Conservation (phyloP, 1,140 invertebrate genomes). For the Orussus abietinus region DNA sequence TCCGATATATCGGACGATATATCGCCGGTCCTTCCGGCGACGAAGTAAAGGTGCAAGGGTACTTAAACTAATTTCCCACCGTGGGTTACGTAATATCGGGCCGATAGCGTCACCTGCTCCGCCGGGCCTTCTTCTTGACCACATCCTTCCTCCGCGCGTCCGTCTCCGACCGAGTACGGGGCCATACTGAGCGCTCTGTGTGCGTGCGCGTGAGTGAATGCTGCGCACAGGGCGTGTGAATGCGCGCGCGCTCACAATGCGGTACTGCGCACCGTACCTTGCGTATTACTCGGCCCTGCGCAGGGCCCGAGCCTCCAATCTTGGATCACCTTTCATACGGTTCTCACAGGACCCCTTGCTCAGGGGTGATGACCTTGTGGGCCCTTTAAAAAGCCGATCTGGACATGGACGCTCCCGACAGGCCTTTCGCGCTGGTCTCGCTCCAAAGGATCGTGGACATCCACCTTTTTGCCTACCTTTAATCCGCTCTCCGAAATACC, state of each 20-base stretch:
- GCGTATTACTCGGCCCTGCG: too few species aligned
- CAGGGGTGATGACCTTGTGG: conserved; percentile 36
- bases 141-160: conserved; percentile 34
- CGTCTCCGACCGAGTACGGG: conserved; percentile 11
- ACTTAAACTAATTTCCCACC: conserved; percentile 18
- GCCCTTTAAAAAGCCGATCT: conserved; percentile 38
- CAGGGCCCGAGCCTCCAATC: conserved; percentile 9
- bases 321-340: conserved; percentile 38
- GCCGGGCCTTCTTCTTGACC: conserved; percentile 27
- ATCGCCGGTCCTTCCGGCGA: too few species aligned
- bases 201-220: conserved; percentile 6
- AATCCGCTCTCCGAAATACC: too few species aligned
- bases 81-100: conserved; percentile 17
- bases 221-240: conserved; percentile 9
- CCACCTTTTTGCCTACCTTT: too few species aligned
- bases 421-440: conserved; percentile 1
- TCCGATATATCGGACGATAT: too few species aligned
- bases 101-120: conserved; percentile 26
- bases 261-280: conserved; percentile 6
- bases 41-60: too few species aligned
- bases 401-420: too few species aligned
- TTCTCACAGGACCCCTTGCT: conserved; percentile 39
- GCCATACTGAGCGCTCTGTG: too few species aligned
- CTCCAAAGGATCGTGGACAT: too few species aligned
- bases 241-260: neutral